These are phyloP conservation scores for Spizella passerina DNA, from an alignment of 2,797 vertebrate species.

Conservation along the genomic window DNA sequence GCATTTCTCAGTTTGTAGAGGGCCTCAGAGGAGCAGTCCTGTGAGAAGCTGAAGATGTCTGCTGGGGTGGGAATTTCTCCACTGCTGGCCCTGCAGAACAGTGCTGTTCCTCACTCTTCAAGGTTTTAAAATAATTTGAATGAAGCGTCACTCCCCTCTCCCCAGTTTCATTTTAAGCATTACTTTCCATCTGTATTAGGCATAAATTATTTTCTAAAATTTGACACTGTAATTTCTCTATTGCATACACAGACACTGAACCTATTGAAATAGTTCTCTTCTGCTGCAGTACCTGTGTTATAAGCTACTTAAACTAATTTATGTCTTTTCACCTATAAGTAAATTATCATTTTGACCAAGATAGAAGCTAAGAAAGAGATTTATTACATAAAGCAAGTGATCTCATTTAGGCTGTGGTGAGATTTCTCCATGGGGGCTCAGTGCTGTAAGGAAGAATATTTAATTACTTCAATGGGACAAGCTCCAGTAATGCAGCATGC, in stretches of 20 bases:
- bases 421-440: neutral
- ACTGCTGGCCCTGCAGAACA: neutral
- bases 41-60: neutral
- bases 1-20: neutral
- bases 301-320: neutral
- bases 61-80: neutral
- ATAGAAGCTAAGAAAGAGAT: neutral
- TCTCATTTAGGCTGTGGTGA: neutral
- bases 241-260: neutral
- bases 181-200: neutral
- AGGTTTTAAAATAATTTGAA: neutral
- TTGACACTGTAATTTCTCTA: neutral
- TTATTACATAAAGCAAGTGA: neutral
- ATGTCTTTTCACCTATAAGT: neutral
- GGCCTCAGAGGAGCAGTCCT: neutral
- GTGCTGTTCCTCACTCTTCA: neutral
- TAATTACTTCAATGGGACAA: neutral
- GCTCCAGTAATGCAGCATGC: neutral
- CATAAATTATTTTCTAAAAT: neutral
- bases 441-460: neutral
- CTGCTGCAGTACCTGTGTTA: neutral
- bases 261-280: neutral
- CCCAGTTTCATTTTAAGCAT: neutral
- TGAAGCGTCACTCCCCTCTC: neutral
- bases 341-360: neutral